Percentiles rank a stretch among this genome's conserved stretches.
Conservation (phyloP, 2,113 vertebrate species). For the Scortum barcoo region DNA sequence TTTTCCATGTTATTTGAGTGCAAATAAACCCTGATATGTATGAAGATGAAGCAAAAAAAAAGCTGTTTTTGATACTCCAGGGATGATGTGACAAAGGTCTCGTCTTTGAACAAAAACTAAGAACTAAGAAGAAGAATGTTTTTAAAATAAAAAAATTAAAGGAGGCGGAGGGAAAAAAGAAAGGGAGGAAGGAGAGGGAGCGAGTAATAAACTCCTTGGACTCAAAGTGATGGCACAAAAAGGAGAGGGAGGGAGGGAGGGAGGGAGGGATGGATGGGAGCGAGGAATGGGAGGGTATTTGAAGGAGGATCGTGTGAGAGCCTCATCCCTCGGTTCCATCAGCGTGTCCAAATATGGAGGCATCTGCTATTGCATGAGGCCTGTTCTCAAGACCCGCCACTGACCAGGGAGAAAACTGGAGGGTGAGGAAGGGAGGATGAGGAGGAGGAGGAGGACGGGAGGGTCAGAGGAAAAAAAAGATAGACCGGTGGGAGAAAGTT, state of each 20-base stretch:
- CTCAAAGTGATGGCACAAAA: constrained; percentile 59
- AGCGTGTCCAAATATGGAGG: constrained; percentile 84
- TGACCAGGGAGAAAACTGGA: constrained; percentile 65
- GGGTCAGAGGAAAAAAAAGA: constrained; percentile 10
- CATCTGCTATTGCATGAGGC: constrained; percentile 71
- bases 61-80: too few species aligned
- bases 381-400: constrained; percentile 75
- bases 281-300: constrained; percentile 58
- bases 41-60: background rate
- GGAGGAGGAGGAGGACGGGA: constrained; percentile 40
- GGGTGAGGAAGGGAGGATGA: constrained; percentile 38
- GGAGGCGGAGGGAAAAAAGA: constrained; percentile 3
- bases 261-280: constrained; percentile 39
- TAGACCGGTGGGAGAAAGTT: constrained; percentile 46
- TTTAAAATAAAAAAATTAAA: constrained; percentile 18
- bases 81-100: constrained; percentile 13
- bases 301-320: constrained; percentile 70
- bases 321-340: constrained; percentile 74
- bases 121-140: constrained; percentile 15
- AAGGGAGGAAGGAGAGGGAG: constrained; percentile 1
- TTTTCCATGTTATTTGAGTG: background rate
- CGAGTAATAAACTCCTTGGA: constrained; percentile 42
- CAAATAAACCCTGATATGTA: background rate
- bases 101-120: constrained; percentile 19
- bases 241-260: constrained; percentile 31